phyloP scores from a whole-genome alignment of 2,113 vertebrate species.

The Propithecus coquereli region DNA sequence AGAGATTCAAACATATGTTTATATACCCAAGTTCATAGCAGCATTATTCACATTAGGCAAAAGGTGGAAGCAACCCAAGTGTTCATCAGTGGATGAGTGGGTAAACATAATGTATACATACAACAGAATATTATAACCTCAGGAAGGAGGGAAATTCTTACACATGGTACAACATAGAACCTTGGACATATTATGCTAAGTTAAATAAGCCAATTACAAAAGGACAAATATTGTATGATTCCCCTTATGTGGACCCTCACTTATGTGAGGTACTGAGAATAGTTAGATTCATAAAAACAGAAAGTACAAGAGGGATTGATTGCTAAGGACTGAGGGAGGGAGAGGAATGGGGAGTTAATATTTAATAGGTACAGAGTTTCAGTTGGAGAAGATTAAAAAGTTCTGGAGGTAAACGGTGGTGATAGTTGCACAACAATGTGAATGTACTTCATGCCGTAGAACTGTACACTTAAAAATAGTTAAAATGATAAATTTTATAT shows the following conservation, averaged over 20 bases:
- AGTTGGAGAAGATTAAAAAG: neutral
- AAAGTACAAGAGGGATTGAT: neutral
- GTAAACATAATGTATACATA: neutral
- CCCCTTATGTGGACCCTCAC: neutral
- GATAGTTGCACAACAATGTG: neutral
- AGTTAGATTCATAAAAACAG: neutral
- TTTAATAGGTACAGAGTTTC: neutral
- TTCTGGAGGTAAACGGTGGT: neutral
- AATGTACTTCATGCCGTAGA: neutral
- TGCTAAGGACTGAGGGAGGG: neutral
- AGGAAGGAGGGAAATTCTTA: neutral
- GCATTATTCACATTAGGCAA: neutral
- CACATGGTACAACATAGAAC: neutral
- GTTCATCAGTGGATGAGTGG: neutral
- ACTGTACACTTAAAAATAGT: neutral
- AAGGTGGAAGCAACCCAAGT: neutral
- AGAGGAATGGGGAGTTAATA: neutral
- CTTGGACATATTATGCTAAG: neutral
- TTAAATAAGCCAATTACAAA: slow-evolving; percentile 1
- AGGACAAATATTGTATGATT: neutral
- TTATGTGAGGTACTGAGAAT: neutral
- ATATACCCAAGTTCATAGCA: neutral
- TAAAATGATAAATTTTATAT: neutral
- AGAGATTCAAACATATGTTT: neutral
- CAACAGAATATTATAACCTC: neutral